Evolutionary conservation across 2,113 vertebrate genomes (phyloP), one percentile per base, ranked within the genome.

Genomic region (Callionymus lyra): DNA sequence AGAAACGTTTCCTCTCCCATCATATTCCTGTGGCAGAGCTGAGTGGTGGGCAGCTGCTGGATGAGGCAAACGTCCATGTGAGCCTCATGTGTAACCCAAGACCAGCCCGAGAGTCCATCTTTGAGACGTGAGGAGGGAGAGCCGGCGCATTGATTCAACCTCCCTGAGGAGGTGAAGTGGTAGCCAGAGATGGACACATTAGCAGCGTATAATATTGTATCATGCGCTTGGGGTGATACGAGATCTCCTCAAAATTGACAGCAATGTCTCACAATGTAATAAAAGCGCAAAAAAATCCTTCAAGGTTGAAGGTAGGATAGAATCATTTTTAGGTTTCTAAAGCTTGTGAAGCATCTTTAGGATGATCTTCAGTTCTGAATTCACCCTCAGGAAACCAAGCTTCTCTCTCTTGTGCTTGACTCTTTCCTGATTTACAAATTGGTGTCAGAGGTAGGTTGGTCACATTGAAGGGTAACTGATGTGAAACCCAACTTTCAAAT

Each of bases 131-230:
- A 46, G 47, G 53, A 62, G 50, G 56, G 55, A 39, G 34, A 36
- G 70, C 70, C 61, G 67, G 59, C 62, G 50, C 78, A 83, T 83
- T 74, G 81, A 83, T 83, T 67, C 14, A 31, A 15, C 65, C 44
- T 73, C 76, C 74, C 78, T 41, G 6, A 58, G 63, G 77, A 67
- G 50, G 44, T 2, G 43, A 65, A 69, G 52, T 35, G 46, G 45
- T 47, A 52, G 36, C 39, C 48, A 38, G 65, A 58, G 60, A 81
- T 72, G 71, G 76, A 77, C 72, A 63, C 74, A 83, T 83, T 81
- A 81, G 68, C 74, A 44, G 63, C 62, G 58, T 54, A 76, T 80
- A 76, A 74, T 44, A 66, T 59, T 48, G 67, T 58, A 68, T 76
- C 66, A 63, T 48, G 35, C 31, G 42, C 52, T 54, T 53, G 32